These are phyloP conservation scores for Pollicipes pollicipes DNA, from an alignment of 1,140 invertebrate species.

Conservation along the genomic window DNA sequence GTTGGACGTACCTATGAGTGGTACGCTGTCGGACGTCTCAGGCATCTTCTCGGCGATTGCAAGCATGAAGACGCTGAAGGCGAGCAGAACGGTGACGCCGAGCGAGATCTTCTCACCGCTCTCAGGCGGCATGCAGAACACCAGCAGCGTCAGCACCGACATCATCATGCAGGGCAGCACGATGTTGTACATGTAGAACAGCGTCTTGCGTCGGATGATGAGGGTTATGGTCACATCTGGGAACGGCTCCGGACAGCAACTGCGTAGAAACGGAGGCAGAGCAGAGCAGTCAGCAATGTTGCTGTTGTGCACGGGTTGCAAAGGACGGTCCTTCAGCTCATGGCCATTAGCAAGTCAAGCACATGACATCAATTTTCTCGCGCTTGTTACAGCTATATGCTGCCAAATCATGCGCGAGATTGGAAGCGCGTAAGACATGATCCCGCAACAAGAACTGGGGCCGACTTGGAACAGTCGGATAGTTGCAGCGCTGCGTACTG, in stretches of 20 bases:
- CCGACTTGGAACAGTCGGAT: too few species aligned
- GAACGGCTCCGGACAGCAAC: conserved; percentile 36
- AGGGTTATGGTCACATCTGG: conserved; percentile 37
- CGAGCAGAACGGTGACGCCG: conserved; percentile 37
- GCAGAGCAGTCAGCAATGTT: too few species aligned
- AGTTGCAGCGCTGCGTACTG: too few species aligned
- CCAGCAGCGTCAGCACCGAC: conserved; percentile 35
- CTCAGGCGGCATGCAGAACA: conserved; percentile 40
- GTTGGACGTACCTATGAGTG: conserved; percentile 40
- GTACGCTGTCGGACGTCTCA: conserved; percentile 39
- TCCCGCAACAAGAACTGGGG: too few species aligned
- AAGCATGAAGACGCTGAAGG: conserved; percentile 40
- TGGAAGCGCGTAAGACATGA: too few species aligned
- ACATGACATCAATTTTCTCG: too few species aligned
- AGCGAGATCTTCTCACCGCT: conserved; percentile 39
- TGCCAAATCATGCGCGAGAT: too few species aligned
- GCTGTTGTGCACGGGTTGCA: not conserved
- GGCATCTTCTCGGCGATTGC: conserved; percentile 39
- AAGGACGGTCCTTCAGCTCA: not conserved
- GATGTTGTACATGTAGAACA: conserved; percentile 34
- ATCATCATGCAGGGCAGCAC: conserved; percentile 41
- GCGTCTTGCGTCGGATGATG: conserved; percentile 27
- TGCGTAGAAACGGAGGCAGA: conserved; percentile 24
- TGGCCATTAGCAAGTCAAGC: too few species aligned
- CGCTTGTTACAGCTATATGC: too few species aligned